Evolutionary conservation across 2,113 vertebrate species (phyloP), one percentile per base, ranked within the genome.

Genomic region (Machaerirhynchus nigripectus): DNA sequence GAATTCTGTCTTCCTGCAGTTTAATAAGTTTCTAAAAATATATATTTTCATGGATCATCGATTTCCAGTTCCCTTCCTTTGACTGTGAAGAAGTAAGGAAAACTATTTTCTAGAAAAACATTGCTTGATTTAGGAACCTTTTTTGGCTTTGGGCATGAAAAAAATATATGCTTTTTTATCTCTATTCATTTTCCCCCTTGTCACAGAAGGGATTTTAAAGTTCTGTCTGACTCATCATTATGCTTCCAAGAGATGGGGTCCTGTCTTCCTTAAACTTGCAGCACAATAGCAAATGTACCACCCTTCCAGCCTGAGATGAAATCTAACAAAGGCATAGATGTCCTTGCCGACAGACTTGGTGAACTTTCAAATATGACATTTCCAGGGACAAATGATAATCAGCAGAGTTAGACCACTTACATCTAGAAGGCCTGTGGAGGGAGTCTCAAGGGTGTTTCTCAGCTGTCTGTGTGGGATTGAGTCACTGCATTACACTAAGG

Each of bases 281-380:
- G 33, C 31, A 68, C 22, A 65, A 42, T 7, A 87, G 37, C 47
- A 94, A 57, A 57, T 20, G 14, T 46, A 44, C 17, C 24, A 26
- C 26, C 16, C 2, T 33, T 88, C 14, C 33, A 42, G 28, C 28
- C 37, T 60, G 24, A 82, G 26, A 81, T 17, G 11, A 75, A 79
- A 24, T 47, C 56, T 47, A 63, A 67, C 46, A 64, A 39, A 95
- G 27, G 57, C 22, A 26, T 18, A 40, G 37, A 87, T 76, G 26
- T 47, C 46, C 86, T 93, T 83, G 82, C 75, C 61, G 95, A 82
- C 33, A 75, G 88, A 92, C 14, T 74, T 83, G 50, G n/a, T 90
- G 95, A 96, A 89, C 86, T 93, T 96, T 96, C 79, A 87, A 82
- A 91, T 39, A 60, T 95, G 95, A 96, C 87, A 93, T 94, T 96